These are phyloP conservation scores for Oryzias sinensis DNA, from an alignment of 2,797 vertebrate species.

Conservation along the genomic window DNA sequence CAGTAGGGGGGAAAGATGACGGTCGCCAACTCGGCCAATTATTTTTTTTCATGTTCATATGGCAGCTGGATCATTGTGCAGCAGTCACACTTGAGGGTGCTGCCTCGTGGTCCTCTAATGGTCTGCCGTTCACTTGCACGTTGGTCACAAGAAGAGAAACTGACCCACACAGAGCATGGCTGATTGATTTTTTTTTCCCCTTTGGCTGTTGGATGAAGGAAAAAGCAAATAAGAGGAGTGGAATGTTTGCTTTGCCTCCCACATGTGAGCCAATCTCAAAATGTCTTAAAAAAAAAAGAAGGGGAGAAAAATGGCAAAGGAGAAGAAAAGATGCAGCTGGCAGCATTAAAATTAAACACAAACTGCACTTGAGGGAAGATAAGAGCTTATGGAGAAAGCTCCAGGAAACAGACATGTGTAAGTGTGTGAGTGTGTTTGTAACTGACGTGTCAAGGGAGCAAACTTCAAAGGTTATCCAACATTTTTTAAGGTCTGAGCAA, in stretches of 20 bases:
- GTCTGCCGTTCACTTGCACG: background rate
- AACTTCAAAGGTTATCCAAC: conserved; percentile 12
- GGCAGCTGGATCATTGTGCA: conserved; percentile 1
- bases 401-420: conserved; percentile 36
- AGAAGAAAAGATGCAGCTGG: conserved; percentile 60
- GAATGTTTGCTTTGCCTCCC: conserved; percentile 59
- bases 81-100: background rate
- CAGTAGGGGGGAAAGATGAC: background rate
- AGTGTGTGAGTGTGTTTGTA: conserved; percentile 4
- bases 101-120: conserved; percentile 1
- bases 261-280: conserved; percentile 30
- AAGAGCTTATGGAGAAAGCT: conserved; percentile 44
- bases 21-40: conserved; percentile 1
- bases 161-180: conserved; percentile 2
- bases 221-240: conserved; percentile 23
- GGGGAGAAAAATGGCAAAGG: conserved; percentile 11
- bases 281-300: conserved; percentile 22
- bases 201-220: conserved; percentile 14
- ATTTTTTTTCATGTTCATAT: background rate
- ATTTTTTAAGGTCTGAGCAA: conserved; percentile 16
- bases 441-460: background rate
- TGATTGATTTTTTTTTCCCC: background rate
- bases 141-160: conserved; percentile 14
- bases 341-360: conserved; percentile 71
- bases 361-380: conserved; percentile 45